phyloP scores from a whole-genome alignment of 2,113 vertebrate species.

The Pseudorectes ferrugineus region DNA sequence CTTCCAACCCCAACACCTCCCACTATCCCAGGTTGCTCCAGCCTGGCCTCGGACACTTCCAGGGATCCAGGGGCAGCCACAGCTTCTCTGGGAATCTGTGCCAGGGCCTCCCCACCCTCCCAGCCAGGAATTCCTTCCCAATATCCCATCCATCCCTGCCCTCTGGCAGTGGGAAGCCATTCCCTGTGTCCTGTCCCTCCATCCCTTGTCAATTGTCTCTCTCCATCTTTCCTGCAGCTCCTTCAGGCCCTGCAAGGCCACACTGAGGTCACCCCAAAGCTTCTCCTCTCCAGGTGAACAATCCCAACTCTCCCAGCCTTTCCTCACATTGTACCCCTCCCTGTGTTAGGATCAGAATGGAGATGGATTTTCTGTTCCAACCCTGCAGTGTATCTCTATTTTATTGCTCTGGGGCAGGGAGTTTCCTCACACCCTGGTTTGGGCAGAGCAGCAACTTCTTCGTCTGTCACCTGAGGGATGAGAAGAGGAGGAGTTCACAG shows the following conservation, averaged over 20 bases:
- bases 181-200: background rate
- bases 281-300: background rate
- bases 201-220: rapidly evolving
- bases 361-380: background rate
- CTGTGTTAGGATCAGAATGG: background rate
- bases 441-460: background rate
- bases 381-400: background rate
- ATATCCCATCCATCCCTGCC: rapidly evolving
- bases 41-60: background rate
- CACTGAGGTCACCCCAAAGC: background rate
- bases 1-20: too few relatives aligned
- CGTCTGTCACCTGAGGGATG: background rate
- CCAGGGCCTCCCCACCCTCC: background rate
- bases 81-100: background rate
- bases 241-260: background rate
- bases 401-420: background rate
- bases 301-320: background rate
- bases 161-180: background rate
- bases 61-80: background rate
- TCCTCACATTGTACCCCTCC: background rate
- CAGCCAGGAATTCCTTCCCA: rapidly evolving
- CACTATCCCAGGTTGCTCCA: too few relatives aligned
- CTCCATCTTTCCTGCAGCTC: background rate
- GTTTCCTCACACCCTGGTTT: background rate
- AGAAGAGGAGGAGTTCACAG: background rate